Evolutionary conservation across 2,797 vertebrate species (phyloP), one percentile per base, ranked within the genome.

Genomic region (Siniperca scherzeri): DNA sequence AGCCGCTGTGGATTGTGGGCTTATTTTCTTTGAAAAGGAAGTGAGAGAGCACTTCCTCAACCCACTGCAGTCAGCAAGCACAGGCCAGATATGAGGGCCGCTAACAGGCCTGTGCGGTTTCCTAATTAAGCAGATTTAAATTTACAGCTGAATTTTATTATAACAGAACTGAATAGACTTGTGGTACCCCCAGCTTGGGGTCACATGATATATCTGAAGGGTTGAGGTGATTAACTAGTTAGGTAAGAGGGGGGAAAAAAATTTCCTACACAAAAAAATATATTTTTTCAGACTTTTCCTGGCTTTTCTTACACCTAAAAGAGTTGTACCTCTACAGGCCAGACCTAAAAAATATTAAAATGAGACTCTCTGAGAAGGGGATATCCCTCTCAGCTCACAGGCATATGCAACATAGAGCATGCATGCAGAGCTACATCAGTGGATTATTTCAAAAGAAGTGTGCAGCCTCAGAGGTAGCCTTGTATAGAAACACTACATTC

Each of bases 21-120:
- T 83, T 81, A n/a, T 84, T 88, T 88, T 86, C 94, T 96, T 95
- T 95, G 93, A 96, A 88, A 81, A 85, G 88, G 84, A 93, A 91
- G 88, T 82, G 83, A 89, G 81, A 79, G 86, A 87, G 87, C 83
- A 89, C 91, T 91, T 95, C 91, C 93, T 87, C 85, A 72, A 69
- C 66, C 61, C 67, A 36, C 70, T 50, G 68, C 76, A 55, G 67
- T 50, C 86, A 36, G 55, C 0, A 4, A 79, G 75, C 65, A 11
- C 70, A 60, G 76, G 75, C 68, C 80, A 85, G 71, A 88, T 30
- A 53, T 1, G 44, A 75, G 68, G 80, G 65, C 71, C 7, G 21
- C 66, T 46, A 62, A 76, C 82, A 55, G 78, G 56, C 60, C 74
- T 7, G n/a, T 9, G 72, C 72, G n/a, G 12, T 48, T 57, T 79